phyloP scores from a whole-genome alignment of 2,888 invertebrate species.

The Drosophila peninsularis region DNA sequence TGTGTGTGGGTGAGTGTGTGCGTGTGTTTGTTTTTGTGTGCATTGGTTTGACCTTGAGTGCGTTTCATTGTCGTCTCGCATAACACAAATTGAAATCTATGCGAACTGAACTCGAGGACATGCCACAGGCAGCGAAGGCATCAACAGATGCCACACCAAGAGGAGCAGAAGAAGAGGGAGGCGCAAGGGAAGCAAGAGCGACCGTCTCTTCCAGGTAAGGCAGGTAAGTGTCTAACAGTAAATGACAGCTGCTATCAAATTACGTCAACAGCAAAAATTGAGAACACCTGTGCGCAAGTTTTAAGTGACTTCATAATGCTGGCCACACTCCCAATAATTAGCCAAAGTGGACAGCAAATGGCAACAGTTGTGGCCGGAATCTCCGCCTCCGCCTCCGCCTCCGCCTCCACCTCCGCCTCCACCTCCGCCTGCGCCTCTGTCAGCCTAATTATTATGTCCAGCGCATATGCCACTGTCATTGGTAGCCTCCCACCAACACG shows the following conservation, averaged over 20 bases:
- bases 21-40: background rate
- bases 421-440: background rate
- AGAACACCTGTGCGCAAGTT: slow-evolving; percentile 65
- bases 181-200: background rate
- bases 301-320: slow-evolving; percentile 66
- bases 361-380: slow-evolving; percentile 26
- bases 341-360: slow-evolving; percentile 35
- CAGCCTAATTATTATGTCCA: slow-evolving; percentile 48
- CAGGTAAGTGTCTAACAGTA: slow-evolving; percentile 38
- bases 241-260: slow-evolving; percentile 53
- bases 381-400: background rate
- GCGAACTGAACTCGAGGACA: slow-evolving; percentile 43
- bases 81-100: slow-evolving; percentile 23
- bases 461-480: slow-evolving; percentile 45
- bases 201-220: slow-evolving; percentile 32
- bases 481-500: slow-evolving; percentile 1
- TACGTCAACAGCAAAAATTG: slow-evolving; percentile 65
- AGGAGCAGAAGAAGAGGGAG: background rate
- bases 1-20: background rate
- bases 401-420: background rate
- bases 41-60: slow-evolving; percentile 29
- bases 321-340: slow-evolving; percentile 44
- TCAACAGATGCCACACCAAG: slow-evolving; percentile 49
- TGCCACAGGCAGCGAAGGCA: slow-evolving; percentile 8
- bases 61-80: slow-evolving; percentile 28